Conservation (phyloP, 2,797 vertebrate genomes). For the Betta splendens region DNA sequence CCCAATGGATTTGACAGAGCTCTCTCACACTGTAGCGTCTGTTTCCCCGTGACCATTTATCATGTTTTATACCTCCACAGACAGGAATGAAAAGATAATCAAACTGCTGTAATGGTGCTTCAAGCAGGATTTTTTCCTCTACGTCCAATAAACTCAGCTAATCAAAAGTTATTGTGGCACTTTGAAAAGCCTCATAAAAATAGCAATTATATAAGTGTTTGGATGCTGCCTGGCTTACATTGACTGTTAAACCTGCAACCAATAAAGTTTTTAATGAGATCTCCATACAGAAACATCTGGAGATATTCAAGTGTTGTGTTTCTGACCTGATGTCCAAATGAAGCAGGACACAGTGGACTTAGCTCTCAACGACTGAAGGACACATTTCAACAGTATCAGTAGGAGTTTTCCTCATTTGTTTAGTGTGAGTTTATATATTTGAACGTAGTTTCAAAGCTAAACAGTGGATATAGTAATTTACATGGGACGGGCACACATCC, state of each 20-base stretch:
- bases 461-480: slow-evolving; percentile 9
- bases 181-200: slow-evolving; percentile 78
- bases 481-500: slow-evolving; percentile 14
- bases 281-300: slow-evolving; percentile 57
- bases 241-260: slow-evolving; percentile 37
- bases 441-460: slow-evolving; percentile 4
- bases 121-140: slow-evolving; percentile 55
- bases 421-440: slow-evolving; percentile 19
- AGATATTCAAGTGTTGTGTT: slow-evolving; percentile 39
- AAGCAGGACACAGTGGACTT: slow-evolving; percentile 21
- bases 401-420: slow-evolving; percentile 16
- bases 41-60: slow-evolving; percentile 61
- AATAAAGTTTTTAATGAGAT: slow-evolving; percentile 61
- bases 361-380: slow-evolving; percentile 7
- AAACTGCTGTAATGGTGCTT: slow-evolving; percentile 66
- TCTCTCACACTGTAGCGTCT: slow-evolving; percentile 34
- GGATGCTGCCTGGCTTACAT: slow-evolving; percentile 66
- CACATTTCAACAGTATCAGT: slow-evolving; percentile 5
- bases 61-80: slow-evolving; percentile 78
- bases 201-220: slow-evolving; percentile 78
- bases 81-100: slow-evolving; percentile 81
- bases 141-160: slow-evolving; percentile 76
- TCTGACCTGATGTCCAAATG: slow-evolving; percentile 35
- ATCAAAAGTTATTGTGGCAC: slow-evolving; percentile 83
- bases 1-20: slow-evolving; percentile 47